Base-by-base conservation (phyloP, 2,888 invertebrate genomes). In the Electrophaes corylata region DNA sequence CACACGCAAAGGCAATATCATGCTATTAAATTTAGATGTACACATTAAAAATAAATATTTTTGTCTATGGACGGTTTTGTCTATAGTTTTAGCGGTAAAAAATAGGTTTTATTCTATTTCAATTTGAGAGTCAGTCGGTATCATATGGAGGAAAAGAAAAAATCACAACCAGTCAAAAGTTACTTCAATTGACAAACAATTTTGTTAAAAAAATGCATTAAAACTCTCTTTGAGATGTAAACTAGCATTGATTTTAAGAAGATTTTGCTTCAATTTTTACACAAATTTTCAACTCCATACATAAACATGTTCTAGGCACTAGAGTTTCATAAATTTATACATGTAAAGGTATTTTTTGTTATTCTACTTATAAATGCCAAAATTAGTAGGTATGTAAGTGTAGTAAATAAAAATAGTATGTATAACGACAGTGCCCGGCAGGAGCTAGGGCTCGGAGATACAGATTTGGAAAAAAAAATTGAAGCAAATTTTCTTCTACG, bases 1-100 rank as follows among this genome's bases (percentile, higher is more conserved):
- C 35, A 48, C 50, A 55, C 46, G 41, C 60, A 51, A 11, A 51
- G 11, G 46, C 50, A 51, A 60, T 40, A 53, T 19, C 8, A 35
- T 8, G 10, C 29, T 62, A 62, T 65, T 62, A 69, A 74, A 69
- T 69, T 72, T 70, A 70, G 16, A 70, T 16, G 69, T 74, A 72
- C 68, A 70, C 78, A 67, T 73, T 74, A 73, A 85, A 91, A 89
- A 88, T 89, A 89, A 90, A 88, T 88, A 86, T 76, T 78, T 76
- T 78, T 83, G 80, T 84, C 82, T 86, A 82, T 89, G 91, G 91
- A 91, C 91, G 91, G 91, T 90, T 78, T 84, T 81, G 75, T 78
- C 83, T 83, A 81, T 70, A 65, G 62, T 71, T 60, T 75, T 72
- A 66, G 79, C 79, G 82, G 84, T 88, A 86, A 79, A 88, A 86